Percentiles rank a stretch among this genome's conserved stretches.
These are phyloP conservation scores for Phytoseiulus persimilis DNA, from an alignment of 2,888 invertebrate genomes.

Conservation along the genomic window DNA sequence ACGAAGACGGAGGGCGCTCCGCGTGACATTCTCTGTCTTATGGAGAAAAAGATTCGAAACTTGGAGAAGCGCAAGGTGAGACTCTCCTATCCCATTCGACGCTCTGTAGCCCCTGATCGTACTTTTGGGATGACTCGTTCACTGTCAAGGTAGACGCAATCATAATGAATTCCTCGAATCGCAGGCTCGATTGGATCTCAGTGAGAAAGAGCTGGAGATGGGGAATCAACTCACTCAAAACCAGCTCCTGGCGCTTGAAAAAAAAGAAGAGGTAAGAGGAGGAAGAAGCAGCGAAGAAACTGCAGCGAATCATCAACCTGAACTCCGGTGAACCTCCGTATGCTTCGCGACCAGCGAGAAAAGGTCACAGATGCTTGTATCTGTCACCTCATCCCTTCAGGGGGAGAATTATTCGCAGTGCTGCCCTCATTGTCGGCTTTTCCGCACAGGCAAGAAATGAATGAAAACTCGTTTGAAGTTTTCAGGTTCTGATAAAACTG, in stretches of 20 bases:
- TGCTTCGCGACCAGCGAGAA: no score
- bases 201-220: constrained; percentile 26
- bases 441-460: no score
- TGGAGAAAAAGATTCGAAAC: constrained; percentile 29
- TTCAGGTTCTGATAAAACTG: background rate
- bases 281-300: no score
- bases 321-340: no score
- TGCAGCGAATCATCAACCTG: no score
- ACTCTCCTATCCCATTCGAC: background rate
- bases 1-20: constrained; percentile 13
- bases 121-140: no score
- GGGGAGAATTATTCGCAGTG: no score
- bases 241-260: background rate
- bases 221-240: constrained; percentile 22
- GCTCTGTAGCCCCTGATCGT: background rate
- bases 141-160: no score
- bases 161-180: background rate
- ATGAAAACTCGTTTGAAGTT: background rate
- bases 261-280: constrained; percentile 26
- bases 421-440: no score
- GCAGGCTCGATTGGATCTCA: background rate
- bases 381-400: no score
- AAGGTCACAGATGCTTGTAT: no score
- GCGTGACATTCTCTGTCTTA: constrained; percentile 14
- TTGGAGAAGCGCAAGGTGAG: constrained; percentile 23